These are phyloP conservation scores for Taenioides sp. DNA, from an alignment of 2,797 vertebrate species.

Conservation along the genomic window DNA sequence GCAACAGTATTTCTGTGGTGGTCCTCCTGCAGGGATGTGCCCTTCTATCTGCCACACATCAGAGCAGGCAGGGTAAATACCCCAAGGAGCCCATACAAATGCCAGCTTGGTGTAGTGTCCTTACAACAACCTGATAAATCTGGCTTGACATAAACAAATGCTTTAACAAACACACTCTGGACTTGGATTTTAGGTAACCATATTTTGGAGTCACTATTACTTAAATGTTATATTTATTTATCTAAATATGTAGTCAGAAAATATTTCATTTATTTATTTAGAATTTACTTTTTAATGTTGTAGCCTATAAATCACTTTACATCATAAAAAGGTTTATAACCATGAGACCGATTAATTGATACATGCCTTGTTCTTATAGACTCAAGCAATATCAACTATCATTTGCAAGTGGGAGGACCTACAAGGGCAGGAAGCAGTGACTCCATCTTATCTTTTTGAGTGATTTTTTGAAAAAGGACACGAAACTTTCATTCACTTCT, in stretches of 20 bases:
- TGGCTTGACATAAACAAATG: conserved; percentile 35
- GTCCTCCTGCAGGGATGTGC: conserved; percentile 57
- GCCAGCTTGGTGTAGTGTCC: conserved; percentile 46
- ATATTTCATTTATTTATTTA: too few species aligned
- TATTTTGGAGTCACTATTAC: background rate
- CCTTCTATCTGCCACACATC: conserved; percentile 44
- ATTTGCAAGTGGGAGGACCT: background rate
- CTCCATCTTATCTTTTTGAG: conserved; percentile 47
- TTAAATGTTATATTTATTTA: background rate
- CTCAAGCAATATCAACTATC: background rate
- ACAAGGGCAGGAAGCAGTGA: conserved; percentile 32
- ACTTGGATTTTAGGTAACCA: background rate
- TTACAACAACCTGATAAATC: conserved; percentile 44
- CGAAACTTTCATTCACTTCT: conserved; percentile 40
- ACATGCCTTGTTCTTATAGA: background rate
- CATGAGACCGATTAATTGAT: background rate
- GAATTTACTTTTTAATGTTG: too few species aligned
- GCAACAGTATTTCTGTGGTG: conserved; percentile 28
- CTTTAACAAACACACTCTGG: conserved; percentile 1
- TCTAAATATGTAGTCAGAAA: too few species aligned
- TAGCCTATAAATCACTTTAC: too few species aligned
- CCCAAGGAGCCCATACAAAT: conserved; percentile 55
- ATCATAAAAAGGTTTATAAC: background rate
- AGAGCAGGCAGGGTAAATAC: conserved; percentile 35
- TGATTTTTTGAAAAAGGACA: conserved; percentile 32